These are phyloP conservation scores for Lytechinus variegatus DNA, from an alignment of 35 echinoderm and acorn worm species.

Conservation along the genomic window DNA sequence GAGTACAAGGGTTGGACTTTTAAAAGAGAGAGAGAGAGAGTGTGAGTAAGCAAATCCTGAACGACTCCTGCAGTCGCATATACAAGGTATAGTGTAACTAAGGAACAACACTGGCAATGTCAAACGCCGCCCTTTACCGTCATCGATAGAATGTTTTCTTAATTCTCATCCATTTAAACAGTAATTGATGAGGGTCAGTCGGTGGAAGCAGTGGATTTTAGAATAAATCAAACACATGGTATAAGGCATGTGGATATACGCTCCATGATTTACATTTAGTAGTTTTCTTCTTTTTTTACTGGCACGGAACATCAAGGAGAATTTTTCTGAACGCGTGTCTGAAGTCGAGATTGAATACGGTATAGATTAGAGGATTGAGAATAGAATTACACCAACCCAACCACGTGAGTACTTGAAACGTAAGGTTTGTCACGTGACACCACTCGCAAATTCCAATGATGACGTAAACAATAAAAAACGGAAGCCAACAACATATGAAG, in stretches of 20 bases:
- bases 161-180: too few species aligned
- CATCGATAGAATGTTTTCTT: too few species aligned
- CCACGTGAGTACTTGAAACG: constrained; percentile 48
- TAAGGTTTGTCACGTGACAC: constrained; percentile 32
- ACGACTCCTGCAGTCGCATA: too few species aligned
- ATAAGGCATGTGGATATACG: too few species aligned
- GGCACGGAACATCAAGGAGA: neutral
- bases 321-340: constrained; percentile 54
- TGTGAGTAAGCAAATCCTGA: too few species aligned
- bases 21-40: too few species aligned
- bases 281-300: neutral
- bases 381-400: constrained; percentile 52
- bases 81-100: too few species aligned
- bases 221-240: neutral
- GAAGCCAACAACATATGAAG: constrained; percentile 51
- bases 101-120: too few species aligned
- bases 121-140: too few species aligned
- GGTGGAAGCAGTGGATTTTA: neutral
- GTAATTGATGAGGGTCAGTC: neutral
- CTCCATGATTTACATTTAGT: neutral
- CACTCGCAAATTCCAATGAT: constrained; percentile 17
- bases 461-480: constrained; percentile 55
- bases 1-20: too few species aligned
- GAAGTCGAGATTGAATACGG: constrained; percentile 51
- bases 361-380: constrained; percentile 56